Evolutionary conservation across 2,888 invertebrate species (phyloP).

Genomic region (Caenorhabditis angaria): DNA sequence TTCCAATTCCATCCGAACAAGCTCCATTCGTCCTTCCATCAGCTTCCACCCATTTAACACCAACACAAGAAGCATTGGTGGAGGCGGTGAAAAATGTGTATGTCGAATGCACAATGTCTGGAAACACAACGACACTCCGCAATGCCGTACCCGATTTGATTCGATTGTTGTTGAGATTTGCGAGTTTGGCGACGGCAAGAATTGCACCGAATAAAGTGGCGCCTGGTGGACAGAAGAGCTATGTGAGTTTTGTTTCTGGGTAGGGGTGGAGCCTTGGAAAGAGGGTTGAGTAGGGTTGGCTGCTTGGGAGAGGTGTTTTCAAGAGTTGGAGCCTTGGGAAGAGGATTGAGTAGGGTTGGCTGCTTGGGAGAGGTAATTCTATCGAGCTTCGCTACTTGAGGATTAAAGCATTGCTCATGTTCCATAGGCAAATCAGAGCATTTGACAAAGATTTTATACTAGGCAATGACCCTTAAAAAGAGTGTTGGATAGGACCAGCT

Average conservation of each 20-base stretch:
- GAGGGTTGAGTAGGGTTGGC: too few relatives aligned
- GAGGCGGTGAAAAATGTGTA: constrained; percentile 88
- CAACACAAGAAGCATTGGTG: constrained; percentile 85
- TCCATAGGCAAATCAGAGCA: too few relatives aligned
- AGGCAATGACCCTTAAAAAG: too few relatives aligned
- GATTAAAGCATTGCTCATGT: too few relatives aligned
- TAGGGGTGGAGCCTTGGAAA: background rate
- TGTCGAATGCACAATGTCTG: constrained; percentile 75
- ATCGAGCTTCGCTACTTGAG: too few relatives aligned
- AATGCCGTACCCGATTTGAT: constrained; percentile 73
- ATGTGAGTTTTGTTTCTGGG: constrained; percentile 29
- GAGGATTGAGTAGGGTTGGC: too few relatives aligned
- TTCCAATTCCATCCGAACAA: constrained; percentile 84
- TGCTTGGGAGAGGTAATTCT: too few relatives aligned
- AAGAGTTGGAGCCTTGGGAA: too few relatives aligned
- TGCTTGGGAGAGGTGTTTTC: too few relatives aligned
- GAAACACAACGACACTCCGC: constrained; percentile 42
- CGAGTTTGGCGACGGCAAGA: constrained; percentile 62
- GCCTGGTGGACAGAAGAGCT: constrained; percentile 45
- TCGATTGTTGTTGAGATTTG: constrained; percentile 73
- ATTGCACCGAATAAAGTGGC: constrained; percentile 38
- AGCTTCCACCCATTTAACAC: constrained; percentile 83
- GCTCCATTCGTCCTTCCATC: constrained; percentile 83
- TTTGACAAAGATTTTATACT: too few relatives aligned
- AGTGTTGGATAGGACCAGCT: too few relatives aligned